Conservation (phyloP, 2,113 vertebrate genomes). For the Apodemus sylvaticus region DNA sequence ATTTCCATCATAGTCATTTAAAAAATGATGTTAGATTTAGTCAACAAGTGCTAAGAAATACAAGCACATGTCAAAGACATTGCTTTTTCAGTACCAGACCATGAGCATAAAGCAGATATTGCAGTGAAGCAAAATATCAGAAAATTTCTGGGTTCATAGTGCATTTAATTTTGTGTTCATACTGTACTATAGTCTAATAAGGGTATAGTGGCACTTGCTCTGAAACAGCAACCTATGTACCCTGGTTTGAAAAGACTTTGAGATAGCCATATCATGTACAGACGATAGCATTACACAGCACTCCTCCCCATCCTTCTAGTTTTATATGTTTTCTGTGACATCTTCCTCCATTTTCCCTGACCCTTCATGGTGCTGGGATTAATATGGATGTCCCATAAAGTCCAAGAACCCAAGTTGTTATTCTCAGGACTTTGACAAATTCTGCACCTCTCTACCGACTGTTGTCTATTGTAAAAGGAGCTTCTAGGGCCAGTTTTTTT, state of each 20-base stretch:
- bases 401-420: not conserved
- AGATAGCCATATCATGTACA: not conserved
- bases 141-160: not conserved
- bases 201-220: not conserved
- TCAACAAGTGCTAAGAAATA: not conserved
- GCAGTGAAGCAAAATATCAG: not conserved
- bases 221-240: not conserved
- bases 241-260: not conserved
- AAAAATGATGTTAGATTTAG: not conserved
- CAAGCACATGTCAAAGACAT: not conserved
- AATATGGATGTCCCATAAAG: not conserved
- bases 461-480: not conserved
- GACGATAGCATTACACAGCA: not conserved
- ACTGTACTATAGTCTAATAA: not conserved
- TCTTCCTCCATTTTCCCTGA: not conserved
- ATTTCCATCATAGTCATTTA: not conserved
- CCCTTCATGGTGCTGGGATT: not conserved
- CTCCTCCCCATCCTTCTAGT: not conserved
- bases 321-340: not conserved
- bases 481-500: not conserved
- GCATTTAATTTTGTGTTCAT: not conserved
- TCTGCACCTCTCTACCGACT: not conserved
- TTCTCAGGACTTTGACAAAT: not conserved
- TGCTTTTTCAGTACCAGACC: not conserved
- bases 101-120: not conserved